These are phyloP conservation scores for Triops cancriformis DNA, from an alignment of 1,140 invertebrate genomes.

Conservation along the genomic window DNA sequence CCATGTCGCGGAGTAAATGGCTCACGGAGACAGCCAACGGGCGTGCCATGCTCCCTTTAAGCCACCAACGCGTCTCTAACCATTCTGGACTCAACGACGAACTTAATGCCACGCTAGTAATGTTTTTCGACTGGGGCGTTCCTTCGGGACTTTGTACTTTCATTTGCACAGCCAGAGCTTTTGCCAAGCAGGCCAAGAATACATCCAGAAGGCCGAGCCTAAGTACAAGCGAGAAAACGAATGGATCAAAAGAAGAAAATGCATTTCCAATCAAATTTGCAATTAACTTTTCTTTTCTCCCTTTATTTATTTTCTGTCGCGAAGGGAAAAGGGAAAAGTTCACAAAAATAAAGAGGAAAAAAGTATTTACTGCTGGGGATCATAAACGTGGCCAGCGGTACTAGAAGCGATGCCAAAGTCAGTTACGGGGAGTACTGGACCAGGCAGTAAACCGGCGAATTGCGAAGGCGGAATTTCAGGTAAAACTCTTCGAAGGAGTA, in stretches of 20 bases:
- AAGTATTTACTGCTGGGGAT: neutral
- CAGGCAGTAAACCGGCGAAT: constrained; percentile 56
- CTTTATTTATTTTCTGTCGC: neutral
- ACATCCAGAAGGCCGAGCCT: constrained; percentile 65
- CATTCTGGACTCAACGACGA: constrained; percentile 33
- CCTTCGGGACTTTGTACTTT: constrained; percentile 56
- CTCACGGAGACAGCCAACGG: constrained; percentile 80
- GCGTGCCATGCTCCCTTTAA: constrained; percentile 67
- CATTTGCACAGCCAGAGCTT: constrained; percentile 75
- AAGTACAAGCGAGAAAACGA: constrained; percentile 29
- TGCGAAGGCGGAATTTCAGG: constrained; percentile 64
- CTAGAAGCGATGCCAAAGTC: constrained; percentile 60
- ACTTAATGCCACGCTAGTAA: constrained; percentile 19
- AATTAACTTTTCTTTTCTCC: no score
- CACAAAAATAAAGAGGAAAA: neutral
- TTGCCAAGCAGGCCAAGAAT: constrained; percentile 76
- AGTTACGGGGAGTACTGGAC: constrained; percentile 58
- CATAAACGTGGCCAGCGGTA: constrained; percentile 24
- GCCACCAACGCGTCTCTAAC: constrained; percentile 66
- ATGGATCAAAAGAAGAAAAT: constrained; percentile 30
- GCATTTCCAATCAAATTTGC: no score
- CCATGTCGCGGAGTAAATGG: constrained; percentile 80
- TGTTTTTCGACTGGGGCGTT: constrained; percentile 21
- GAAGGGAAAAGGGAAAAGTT: neutral
- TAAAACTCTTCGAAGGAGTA: constrained; percentile 68